phyloP scores from a whole-genome alignment of 2,888 invertebrate genomes.

The Drosophila multiciliata region DNA sequence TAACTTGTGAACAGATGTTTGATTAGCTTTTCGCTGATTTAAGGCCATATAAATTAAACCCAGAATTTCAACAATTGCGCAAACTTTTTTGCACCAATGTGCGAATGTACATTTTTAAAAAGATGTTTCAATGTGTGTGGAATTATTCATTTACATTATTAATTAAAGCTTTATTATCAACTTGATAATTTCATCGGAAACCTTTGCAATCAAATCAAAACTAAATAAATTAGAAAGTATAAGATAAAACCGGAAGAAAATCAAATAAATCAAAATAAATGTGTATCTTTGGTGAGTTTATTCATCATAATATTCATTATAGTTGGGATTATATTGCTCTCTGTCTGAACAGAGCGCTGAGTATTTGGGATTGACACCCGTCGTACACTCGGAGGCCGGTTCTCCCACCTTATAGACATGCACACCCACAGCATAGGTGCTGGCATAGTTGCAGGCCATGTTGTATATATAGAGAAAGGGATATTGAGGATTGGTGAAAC shows the following conservation, averaged over 20 bases:
- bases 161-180: constrained; percentile 33
- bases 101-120: constrained; percentile 15
- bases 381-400: constrained; percentile 81
- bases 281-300: constrained; percentile 51
- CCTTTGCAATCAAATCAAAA: constrained; percentile 12
- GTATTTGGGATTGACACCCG: constrained; percentile 78
- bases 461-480: constrained; percentile 81
- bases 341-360: constrained; percentile 80
- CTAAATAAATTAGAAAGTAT: constrained; percentile 1
- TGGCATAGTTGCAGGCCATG: constrained; percentile 84
- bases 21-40: constrained; percentile 19
- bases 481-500: constrained; percentile 79
- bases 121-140: constrained; percentile 12
- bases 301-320: constrained; percentile 59
- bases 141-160: constrained; percentile 9
- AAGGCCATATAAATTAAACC: constrained; percentile 23
- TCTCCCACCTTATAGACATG: constrained; percentile 81
- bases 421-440: constrained; percentile 80
- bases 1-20: constrained; percentile 9
- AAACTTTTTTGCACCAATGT: constrained; percentile 31
- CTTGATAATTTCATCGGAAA: constrained; percentile 33
- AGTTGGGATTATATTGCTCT: constrained; percentile 83
- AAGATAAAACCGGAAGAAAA: constrained; percentile 37
- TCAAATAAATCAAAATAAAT: constrained; percentile 7
- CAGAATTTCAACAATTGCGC: constrained; percentile 4